Evolutionary conservation across 2,797 vertebrate species (phyloP), one percentile per base, ranked within the genome.

Genomic region (Garrulus glandarius): DNA sequence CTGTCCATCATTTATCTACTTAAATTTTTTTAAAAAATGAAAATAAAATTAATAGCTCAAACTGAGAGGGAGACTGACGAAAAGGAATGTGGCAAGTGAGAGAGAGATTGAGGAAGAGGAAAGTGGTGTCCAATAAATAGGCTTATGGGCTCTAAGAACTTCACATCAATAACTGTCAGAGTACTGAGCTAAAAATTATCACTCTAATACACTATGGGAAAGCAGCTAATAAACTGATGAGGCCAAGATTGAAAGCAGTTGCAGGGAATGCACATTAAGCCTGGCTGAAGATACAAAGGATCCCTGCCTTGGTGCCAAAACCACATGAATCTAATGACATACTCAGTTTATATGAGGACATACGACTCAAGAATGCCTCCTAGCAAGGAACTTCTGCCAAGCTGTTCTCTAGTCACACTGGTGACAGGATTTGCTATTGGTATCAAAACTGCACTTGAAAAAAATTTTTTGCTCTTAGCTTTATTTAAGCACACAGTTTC

Each of bases 351-450:
- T 37, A 44, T 21, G 50, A 90, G 75, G 77, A 90, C 39, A 47
- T 36, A 65, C 0, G 1, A 95, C 70, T 44, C 74, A 76, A 81
- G 61, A 94, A 86, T 63, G 24, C 34, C 70, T 75, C 43, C 21
- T 23, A 69, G 70, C 26, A 88, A 94, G 32, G 32, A 86, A 65
- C 18, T 78, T 86, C 76, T 92, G 83, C 65, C 77, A 89, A 92
- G 30, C 20, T 26, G 2, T 53, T 92, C 50, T 86, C 36, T 27
- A 5, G 30, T 80, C 32, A 55, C 22, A 10, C 3, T 36, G 61
- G 50, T 60, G 57, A 77, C 69, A 83, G 57, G 69, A 75, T 59
- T 55, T 71, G 30, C 60, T 65, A 61, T 27, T 64, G 47, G 15
- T 41, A 61, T 44, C 44, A 72, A 92, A 87, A 82, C 8, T 29